Evolutionary conservation across 1,140 invertebrate genomes (phyloP).

Genomic region (Vanessa tameamea): DNA sequence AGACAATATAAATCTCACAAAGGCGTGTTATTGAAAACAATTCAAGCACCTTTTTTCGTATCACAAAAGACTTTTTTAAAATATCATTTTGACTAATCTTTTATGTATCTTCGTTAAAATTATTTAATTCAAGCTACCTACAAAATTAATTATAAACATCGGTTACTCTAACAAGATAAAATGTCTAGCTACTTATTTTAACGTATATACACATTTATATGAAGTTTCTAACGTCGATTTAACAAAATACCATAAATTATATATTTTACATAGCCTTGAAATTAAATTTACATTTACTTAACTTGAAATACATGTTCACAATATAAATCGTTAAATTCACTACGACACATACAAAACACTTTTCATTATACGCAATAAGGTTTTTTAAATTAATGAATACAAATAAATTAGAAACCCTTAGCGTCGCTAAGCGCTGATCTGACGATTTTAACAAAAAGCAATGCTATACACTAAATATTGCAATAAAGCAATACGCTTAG

Average conservation of each 20-base stretch:
- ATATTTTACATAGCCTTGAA: conserved; percentile 14
- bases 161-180: conserved; percentile 25
- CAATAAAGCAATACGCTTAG: conserved; percentile 35
- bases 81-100: conserved; percentile 19
- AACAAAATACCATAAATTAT: conserved; percentile 16
- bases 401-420: conserved; percentile 23
- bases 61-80: conserved; percentile 32
- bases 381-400: conserved; percentile 20
- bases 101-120: conserved; percentile 2
- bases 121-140: conserved; percentile 4
- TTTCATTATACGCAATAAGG: neutral
- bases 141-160: conserved; percentile 18
- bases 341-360: conserved; percentile 5
- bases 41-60: conserved; percentile 33
- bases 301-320: neutral
- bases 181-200: conserved; percentile 31
- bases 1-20: conserved; percentile 31
- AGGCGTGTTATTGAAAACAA: conserved; percentile 16
- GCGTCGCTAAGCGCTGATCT: conserved; percentile 4
- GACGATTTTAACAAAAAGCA: neutral
- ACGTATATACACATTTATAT: conserved; percentile 22
- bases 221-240: conserved; percentile 20
- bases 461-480: conserved; percentile 32
- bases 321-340: conserved; percentile 8
- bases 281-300: neutral